Conservation (phyloP, 1,140 invertebrate genomes). For the Papilio aristodemus region DNA sequence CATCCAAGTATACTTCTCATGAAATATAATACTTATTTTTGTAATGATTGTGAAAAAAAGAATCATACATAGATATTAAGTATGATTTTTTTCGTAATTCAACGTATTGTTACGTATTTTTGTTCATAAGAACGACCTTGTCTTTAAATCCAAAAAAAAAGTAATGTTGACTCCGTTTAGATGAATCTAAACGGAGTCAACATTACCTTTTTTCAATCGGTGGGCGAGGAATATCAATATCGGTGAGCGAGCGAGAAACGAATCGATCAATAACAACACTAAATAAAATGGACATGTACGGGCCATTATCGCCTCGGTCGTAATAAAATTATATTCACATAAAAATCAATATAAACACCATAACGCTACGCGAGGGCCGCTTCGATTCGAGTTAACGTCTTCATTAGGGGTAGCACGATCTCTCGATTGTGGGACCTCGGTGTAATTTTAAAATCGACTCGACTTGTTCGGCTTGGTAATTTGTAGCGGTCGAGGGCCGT, state of each 20-base stretch:
- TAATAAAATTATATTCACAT: constrained; percentile 73
- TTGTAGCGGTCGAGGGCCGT: constrained; percentile 63
- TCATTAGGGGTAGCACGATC: constrained; percentile 72
- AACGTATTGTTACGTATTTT: too few species aligned
- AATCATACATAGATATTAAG: too few species aligned
- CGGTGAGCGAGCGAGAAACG: constrained; percentile 33
- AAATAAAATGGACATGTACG: constrained; percentile 42
- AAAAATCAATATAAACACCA: constrained; percentile 77
- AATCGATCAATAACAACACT: constrained; percentile 46
- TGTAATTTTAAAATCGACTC: constrained; percentile 67
- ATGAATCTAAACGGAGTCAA: not conserved
- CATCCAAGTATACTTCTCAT: too few species aligned
- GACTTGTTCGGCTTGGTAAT: constrained; percentile 61
- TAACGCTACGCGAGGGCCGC: constrained; percentile 61
- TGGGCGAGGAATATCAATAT: not conserved
- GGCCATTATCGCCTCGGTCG: constrained; percentile 44
- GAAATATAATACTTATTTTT: too few species aligned
- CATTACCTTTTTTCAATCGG: not conserved
- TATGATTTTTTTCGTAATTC: too few species aligned
- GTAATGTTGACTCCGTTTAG: not conserved
- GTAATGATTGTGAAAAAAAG: too few species aligned
- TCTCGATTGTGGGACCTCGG: constrained; percentile 56
- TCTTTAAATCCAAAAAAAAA: too few species aligned
- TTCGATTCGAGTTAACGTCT: constrained; percentile 73
- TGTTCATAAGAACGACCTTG: too few species aligned